These are phyloP conservation scores for Oryzias sinensis DNA, from an alignment of 2,797 vertebrate species.

Conservation along the genomic window DNA sequence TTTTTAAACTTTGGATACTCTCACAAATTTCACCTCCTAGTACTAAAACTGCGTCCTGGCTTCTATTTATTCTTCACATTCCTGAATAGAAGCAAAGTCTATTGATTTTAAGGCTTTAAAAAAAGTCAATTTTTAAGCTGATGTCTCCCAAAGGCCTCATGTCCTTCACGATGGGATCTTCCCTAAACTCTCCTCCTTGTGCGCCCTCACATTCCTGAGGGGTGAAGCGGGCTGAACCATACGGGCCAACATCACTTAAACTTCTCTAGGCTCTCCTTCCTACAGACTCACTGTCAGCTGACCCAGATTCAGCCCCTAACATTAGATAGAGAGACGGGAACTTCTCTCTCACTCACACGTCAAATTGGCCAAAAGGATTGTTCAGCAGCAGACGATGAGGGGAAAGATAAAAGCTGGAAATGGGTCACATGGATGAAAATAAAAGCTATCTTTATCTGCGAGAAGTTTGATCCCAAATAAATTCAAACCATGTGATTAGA, in stretches of 20 bases:
- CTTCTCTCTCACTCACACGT: neutral
- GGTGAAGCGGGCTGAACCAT: constrained; percentile 16
- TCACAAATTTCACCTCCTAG: too few relatives aligned
- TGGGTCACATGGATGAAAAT: constrained; percentile 22
- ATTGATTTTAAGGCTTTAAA: constrained; percentile 6
- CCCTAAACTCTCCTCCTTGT: constrained; percentile 31
- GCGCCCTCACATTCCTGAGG: constrained; percentile 36
- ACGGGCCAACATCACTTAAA: constrained; percentile 26
- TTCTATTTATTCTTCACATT: too few relatives aligned
- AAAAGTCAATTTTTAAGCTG: constrained; percentile 1
- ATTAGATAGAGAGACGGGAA: neutral
- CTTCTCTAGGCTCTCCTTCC: constrained; percentile 29
- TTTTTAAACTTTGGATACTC: too few relatives aligned
- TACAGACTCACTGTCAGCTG: neutral
- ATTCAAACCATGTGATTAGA: constrained; percentile 3
- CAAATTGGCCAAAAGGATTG: constrained; percentile 9
- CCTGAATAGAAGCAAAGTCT: neutral
- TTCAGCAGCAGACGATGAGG: constrained; percentile 13
- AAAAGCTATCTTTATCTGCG: neutral
- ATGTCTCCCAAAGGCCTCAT: constrained; percentile 1
- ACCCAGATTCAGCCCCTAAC: neutral
- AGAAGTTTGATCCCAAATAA: constrained; percentile 7
- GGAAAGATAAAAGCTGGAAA: constrained; percentile 13
- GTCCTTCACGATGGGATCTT: constrained; percentile 12
- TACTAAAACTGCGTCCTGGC: too few relatives aligned